Evolutionary conservation across 1,140 invertebrate species (phyloP).

Genomic region (Ganaspis sp.): DNA sequence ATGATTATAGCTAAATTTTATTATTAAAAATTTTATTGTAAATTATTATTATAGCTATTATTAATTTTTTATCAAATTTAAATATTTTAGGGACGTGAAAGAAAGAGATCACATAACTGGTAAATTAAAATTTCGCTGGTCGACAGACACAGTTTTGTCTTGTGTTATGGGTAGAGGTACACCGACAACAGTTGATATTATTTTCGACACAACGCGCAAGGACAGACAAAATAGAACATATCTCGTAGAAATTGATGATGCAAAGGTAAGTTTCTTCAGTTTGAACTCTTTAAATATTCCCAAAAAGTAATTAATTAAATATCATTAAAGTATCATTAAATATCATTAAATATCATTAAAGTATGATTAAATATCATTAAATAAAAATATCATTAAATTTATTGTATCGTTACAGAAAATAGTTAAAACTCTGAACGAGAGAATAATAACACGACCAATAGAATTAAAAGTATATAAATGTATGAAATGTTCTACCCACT

Average conservation of each 20-base stretch:
- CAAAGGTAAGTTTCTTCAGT: conserved; percentile 74
- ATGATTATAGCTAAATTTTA: neutral
- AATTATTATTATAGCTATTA: neutral
- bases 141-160: conserved; percentile 77
- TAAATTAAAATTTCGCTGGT: conserved; percentile 78
- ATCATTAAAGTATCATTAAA: too few relatives aligned
- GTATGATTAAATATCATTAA: too few relatives aligned
- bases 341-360: too few relatives aligned
- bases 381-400: too few relatives aligned
- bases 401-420: conserved; percentile 73
- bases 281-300: neutral
- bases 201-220: conserved; percentile 79
- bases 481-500: conserved; percentile 80
- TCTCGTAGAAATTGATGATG: conserved; percentile 76
- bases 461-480: conserved; percentile 78
- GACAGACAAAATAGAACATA: conserved; percentile 78
- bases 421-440: conserved; percentile 73
- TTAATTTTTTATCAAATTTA: neutral
- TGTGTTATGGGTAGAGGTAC: conserved; percentile 75
- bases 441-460: conserved; percentile 76
- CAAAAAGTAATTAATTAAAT: conserved; percentile 13
- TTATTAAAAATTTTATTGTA: neutral
- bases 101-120: conserved; percentile 75
- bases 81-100: conserved; percentile 66
- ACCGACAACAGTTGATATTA: conserved; percentile 77